phyloP scores from a whole-genome alignment of 2,113 vertebrate genomes.

The Sinocyclocheilus anshuiensis region DNA sequence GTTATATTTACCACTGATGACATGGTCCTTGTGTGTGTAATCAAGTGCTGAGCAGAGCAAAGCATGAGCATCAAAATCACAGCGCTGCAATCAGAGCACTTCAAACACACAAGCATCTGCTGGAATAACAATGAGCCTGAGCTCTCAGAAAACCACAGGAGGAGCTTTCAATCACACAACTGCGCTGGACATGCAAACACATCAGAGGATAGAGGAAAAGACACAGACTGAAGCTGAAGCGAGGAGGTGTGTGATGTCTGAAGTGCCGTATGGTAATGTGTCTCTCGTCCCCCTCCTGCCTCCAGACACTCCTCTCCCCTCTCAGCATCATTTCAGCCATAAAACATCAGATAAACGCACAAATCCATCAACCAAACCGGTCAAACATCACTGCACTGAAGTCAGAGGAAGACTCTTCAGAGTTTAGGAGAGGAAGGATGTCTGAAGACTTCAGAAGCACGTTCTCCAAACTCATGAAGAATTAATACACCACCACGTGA shows the following conservation, averaged over 20 bases:
- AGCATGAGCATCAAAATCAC: slow-evolving; percentile 23
- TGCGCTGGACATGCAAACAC: neutral
- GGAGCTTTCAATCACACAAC: neutral
- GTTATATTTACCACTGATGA: neutral
- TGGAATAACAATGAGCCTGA: slow-evolving; percentile 72
- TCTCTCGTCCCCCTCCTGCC: slow-evolving; percentile 18
- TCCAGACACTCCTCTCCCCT: slow-evolving; percentile 25
- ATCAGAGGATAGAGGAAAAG: neutral
- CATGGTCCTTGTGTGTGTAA: neutral
- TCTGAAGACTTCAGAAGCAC: neutral
- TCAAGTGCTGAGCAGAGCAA: neutral
- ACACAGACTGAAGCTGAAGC: neutral
- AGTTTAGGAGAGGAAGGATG: neutral
- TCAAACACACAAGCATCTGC: slow-evolving; percentile 67
- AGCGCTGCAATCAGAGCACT: slow-evolving; percentile 46
- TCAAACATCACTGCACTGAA: neutral
- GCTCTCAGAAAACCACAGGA: neutral
- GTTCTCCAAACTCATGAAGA: neutral
- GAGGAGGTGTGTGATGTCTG: slow-evolving; percentile 34
- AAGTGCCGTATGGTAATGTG: slow-evolving; percentile 62
- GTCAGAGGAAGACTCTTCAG: neutral
- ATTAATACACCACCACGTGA: neutral
- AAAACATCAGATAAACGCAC: neutral
- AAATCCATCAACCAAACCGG: neutral
- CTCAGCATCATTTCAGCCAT: slow-evolving; percentile 21